Base-by-base conservation (phyloP, 1,140 invertebrate species). In the Melipona quadrifasciata region DNA sequence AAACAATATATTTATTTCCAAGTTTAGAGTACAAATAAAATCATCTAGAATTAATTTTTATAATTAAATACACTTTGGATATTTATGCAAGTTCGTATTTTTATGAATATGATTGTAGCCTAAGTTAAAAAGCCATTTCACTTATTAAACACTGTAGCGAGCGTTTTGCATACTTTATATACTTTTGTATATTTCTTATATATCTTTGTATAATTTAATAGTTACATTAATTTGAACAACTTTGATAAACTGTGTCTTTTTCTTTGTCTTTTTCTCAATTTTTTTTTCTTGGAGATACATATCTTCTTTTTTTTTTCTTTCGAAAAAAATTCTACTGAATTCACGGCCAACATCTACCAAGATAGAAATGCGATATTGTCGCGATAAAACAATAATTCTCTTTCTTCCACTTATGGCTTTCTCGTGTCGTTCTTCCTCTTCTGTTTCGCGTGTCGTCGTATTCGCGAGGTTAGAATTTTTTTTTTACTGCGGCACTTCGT, bases 361-460 rank as follows among this genome's bases (percentile, higher is more conserved):
- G 34, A 53, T 31, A 88, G 71, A 88, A 86, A 86, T 75, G 65
- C 31, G 75, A 88, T 82, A 82, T n/a, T 51, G 8, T 53, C 65
- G 17, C 57, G 58, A 86, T 88, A 82, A 39, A 88, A 86, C 75
- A 82, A 76, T 67, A 75, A 34, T 51, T 19, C 27, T 58, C 47
- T 51, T 84, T 70, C 19, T 64, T 79, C 21, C 53, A 68, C n/a
- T 73, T 31, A 24, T 21, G 19, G 1, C 6, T 1, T n/a, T n/a
- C 24, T 53, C 24, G 11, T 27, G n/a, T 72, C 12, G 12, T 31
- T 17, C 47, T 61, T 72, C 39, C 27, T 39, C 57, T 77, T 64
- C 51, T 81, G 2, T 82, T 75, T 72, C 47, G n/a, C 58, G 47
- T 57, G n/a, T 61, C 53, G 53, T 71, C 34, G 39, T 16, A 31